Evolutionary conservation across 1,140 invertebrate genomes (phyloP).

Genomic region (Thaumatotibia leucotreta): DNA sequence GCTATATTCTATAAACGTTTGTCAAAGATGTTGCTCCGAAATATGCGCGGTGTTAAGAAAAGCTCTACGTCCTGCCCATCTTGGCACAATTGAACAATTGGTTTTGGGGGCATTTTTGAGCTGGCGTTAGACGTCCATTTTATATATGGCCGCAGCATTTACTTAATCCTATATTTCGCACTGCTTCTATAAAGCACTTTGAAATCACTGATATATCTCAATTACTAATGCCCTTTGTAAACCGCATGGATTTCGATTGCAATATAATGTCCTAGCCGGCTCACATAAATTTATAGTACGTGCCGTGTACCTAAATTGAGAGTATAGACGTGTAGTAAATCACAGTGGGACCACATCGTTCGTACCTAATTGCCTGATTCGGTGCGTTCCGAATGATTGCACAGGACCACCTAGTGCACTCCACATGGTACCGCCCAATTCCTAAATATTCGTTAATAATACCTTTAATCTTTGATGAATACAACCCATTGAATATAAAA

Average conservation of each 20-base stretch:
- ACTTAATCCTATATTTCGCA: not conserved
- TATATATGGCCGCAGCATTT: no score
- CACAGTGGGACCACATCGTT: not conserved
- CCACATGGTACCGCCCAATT: not conserved
- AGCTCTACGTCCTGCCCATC: no score
- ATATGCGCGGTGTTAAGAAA: no score
- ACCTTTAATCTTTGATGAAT: no score
- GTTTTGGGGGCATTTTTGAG: no score
- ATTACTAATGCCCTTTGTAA: not conserved
- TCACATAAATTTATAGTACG: not conserved
- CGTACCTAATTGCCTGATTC: conserved; percentile 13
- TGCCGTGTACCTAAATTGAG: not conserved
- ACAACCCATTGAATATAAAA: no score
- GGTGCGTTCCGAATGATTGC: conserved; percentile 1
- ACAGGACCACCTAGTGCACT: not conserved
- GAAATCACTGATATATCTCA: not conserved
- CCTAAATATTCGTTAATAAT: not conserved
- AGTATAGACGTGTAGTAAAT: conserved; percentile 3
- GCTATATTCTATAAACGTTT: no score
- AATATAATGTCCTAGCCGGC: conserved; percentile 6
- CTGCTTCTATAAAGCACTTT: not conserved
- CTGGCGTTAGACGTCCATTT: no score
- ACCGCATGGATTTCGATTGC: not conserved
- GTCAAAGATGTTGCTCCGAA: no score
- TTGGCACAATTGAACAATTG: no score